Conservation (phyloP, 64 coral and sea anemone genomes). For the Acropora yongei region DNA sequence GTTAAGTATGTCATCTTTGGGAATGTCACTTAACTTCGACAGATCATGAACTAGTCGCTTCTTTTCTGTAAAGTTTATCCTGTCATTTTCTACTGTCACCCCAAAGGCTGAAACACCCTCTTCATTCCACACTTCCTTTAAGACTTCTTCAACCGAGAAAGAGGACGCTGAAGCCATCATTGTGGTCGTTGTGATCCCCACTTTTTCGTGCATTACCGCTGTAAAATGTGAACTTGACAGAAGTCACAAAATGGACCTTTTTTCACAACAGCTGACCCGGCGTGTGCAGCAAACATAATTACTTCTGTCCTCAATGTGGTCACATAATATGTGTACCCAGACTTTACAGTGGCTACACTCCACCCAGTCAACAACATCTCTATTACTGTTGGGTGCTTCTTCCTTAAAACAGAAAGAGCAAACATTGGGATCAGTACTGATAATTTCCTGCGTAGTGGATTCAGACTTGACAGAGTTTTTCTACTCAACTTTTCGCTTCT, state of each 20-base stretch:
- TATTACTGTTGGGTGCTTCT: too few species aligned
- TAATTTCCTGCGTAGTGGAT: too few species aligned
- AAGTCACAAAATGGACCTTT: slow-evolving; percentile 12
- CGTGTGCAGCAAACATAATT: too few species aligned
- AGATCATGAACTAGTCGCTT: slow-evolving; percentile 28
- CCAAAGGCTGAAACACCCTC: slow-evolving; percentile 30
- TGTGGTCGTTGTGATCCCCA: neutral
- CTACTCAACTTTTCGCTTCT: neutral
- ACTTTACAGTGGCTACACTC: too few species aligned
- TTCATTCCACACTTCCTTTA: neutral
- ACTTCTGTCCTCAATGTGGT: too few species aligned
- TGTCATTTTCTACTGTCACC: slow-evolving; percentile 21
- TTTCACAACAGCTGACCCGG: neutral
- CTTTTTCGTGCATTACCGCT: neutral
- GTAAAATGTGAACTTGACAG: neutral
- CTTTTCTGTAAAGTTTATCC: slow-evolving; percentile 30
- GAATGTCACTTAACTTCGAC: slow-evolving; percentile 24
- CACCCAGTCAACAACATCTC: too few species aligned
- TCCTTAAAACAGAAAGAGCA: too few species aligned
- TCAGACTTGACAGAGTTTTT: too few species aligned
- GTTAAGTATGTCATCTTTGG: slow-evolving; percentile 1
- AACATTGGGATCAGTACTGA: too few species aligned
- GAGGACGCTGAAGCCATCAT: neutral
- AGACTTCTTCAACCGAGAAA: neutral
- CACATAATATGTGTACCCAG: too few species aligned